phyloP scores from a whole-genome alignment of 2,797 vertebrate species.

The Percopsis omiscomaycus region DNA sequence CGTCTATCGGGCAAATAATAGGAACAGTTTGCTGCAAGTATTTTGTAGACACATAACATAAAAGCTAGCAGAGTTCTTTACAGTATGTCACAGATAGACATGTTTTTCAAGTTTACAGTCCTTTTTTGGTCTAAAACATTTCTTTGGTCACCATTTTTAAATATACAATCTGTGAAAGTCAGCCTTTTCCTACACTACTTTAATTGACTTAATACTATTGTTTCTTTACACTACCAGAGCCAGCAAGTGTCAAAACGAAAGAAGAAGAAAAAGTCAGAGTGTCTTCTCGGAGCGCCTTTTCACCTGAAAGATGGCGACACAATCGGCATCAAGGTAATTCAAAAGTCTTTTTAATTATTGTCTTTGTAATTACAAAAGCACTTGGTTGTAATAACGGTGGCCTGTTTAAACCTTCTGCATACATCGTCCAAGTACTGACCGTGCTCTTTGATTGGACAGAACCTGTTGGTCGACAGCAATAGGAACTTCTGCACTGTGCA shows the following conservation, averaged over 20 bases:
- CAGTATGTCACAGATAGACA: too few relatives aligned
- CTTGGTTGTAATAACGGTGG: too few relatives aligned
- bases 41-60: too few relatives aligned
- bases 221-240: constrained; percentile 68
- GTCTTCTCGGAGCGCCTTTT: constrained; percentile 84
- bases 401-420: too few relatives aligned
- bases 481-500: constrained; percentile 71
- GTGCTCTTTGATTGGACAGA: constrained; percentile 56
- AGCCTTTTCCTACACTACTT: neutral
- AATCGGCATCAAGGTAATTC: constrained; percentile 87
- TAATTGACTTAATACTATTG: neutral
- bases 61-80: too few relatives aligned
- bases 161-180: neutral
- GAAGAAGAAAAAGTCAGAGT: constrained; percentile 89
- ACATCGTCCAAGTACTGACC: constrained; percentile 1
- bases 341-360: neutral
- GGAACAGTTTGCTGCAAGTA: too few relatives aligned
- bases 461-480: constrained; percentile 78
- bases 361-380: neutral
- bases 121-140: too few relatives aligned
- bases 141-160: neutral
- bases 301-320: constrained; percentile 90
- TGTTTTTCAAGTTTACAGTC: too few relatives aligned
- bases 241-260: constrained; percentile 88
- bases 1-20: too few relatives aligned